Evolutionary conservation across 1,140 invertebrate species (phyloP).

Genomic region (Hycleus phaleratus): DNA sequence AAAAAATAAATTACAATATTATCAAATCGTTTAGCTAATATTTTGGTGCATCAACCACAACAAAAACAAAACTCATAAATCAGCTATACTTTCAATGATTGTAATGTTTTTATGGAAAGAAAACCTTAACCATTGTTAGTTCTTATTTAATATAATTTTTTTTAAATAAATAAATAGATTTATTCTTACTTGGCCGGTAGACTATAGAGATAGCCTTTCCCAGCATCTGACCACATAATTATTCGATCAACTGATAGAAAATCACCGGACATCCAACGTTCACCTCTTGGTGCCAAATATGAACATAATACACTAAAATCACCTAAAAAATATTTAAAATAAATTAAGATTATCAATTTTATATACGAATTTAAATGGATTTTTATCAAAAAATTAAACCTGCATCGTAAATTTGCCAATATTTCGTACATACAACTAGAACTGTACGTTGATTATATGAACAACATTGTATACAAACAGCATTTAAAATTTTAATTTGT

Average conservation of each 20-base stretch:
- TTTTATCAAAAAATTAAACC: conserved; percentile 37
- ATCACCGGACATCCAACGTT: conserved; percentile 91
- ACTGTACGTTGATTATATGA: conserved; percentile 93
- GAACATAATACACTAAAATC: conserved; percentile 93
- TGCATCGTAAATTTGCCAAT: conserved; percentile 89
- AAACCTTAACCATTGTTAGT: no score
- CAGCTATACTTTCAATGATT: neutral
- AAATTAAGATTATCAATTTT: no score
- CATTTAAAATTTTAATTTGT: conserved; percentile 89
- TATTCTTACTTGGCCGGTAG: conserved; percentile 83
- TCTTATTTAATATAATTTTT: no score
- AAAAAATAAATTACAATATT: conserved; percentile 36
- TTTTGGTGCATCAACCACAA: conserved; percentile 22
- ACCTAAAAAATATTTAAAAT: conserved; percentile 49
- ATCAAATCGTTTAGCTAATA: conserved; percentile 16
- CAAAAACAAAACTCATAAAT: conserved; percentile 7
- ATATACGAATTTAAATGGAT: neutral
- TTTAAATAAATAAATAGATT: neutral
- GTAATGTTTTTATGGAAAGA: no score
- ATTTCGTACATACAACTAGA: conserved; percentile 90
- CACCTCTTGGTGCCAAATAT: conserved; percentile 70
- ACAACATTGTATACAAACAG: conserved; percentile 88
- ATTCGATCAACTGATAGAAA: conserved; percentile 86
- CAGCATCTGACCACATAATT: conserved; percentile 88
- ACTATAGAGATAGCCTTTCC: conserved; percentile 90